Conservation (phyloP, 2,113 vertebrate genomes). For the Phoxinus phoxinus region DNA sequence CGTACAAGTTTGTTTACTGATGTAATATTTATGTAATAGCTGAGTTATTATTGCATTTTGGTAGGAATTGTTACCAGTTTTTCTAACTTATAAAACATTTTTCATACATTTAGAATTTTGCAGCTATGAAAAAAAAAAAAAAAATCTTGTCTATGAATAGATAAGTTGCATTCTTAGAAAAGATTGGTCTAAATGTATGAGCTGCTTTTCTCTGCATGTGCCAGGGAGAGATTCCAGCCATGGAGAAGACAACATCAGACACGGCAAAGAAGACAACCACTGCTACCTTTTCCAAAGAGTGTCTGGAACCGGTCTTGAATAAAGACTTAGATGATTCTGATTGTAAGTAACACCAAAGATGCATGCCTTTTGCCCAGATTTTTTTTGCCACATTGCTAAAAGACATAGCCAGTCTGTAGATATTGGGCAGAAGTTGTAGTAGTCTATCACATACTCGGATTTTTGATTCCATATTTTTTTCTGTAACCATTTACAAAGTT, state of each 20-base stretch:
- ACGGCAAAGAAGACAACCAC: conserved; percentile 11
- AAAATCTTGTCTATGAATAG: neutral
- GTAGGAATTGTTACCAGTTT: neutral
- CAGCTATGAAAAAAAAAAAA: neutral
- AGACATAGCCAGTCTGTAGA: neutral
- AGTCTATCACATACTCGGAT: too few relatives aligned
- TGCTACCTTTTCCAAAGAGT: neutral
- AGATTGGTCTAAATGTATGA: neutral
- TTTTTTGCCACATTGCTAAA: neutral
- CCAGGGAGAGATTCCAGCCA: neutral
- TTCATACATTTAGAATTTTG: neutral
- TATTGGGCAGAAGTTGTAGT: neutral
- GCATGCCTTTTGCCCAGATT: neutral
- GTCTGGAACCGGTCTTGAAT: neutral
- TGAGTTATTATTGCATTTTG: neutral
- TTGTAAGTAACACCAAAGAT: conserved; percentile 27
- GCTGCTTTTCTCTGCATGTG: neutral
- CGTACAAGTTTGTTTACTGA: neutral
- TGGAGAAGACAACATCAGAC: conserved; percentile 37
- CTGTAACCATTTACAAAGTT: neutral
- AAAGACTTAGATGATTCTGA: neutral
- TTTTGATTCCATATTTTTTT: neutral
- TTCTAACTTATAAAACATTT: neutral
- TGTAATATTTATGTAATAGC: neutral
- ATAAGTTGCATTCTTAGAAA: neutral